Evolutionary conservation across 2,113 vertebrate species (phyloP).

Genomic region (Marcusenius ussheri): DNA sequence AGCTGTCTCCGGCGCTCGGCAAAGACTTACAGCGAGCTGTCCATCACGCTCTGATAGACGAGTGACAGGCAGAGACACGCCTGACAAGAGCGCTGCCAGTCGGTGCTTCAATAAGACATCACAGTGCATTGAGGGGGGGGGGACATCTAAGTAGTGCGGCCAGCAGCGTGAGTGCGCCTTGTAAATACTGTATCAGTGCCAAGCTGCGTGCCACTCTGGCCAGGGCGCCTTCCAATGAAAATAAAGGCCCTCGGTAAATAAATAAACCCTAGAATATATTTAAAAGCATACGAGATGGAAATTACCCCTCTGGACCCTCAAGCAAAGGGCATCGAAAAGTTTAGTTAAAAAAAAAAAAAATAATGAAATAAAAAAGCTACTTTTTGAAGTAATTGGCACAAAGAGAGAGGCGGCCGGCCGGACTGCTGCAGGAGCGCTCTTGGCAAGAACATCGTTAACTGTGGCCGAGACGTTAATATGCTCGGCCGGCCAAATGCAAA

Average conservation of each 20-base stretch:
- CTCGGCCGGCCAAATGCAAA: slow-evolving; percentile 75
- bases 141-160: slow-evolving; percentile 28
- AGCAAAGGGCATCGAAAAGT: slow-evolving; percentile 54
- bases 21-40: slow-evolving; percentile 15
- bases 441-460: slow-evolving; percentile 80
- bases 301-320: slow-evolving; percentile 57
- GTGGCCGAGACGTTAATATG: slow-evolving; percentile 76
- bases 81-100: slow-evolving; percentile 28
- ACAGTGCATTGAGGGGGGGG: slow-evolving; percentile 20
- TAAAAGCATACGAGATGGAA: slow-evolving; percentile 61
- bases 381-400: slow-evolving; percentile 75
- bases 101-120: slow-evolving; percentile 35
- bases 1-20: background rate
- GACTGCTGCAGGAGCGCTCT: slow-evolving; percentile 76
- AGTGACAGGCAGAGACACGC: slow-evolving; percentile 13
- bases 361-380: slow-evolving; percentile 37
- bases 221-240: background rate
- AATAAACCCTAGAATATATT: slow-evolving; percentile 39
- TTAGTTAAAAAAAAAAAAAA: slow-evolving; percentile 32
- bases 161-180: background rate
- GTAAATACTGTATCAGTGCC: slow-evolving; percentile 17
- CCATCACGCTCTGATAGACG: slow-evolving; percentile 24
- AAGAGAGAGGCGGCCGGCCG: slow-evolving; percentile 56
- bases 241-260: slow-evolving; percentile 41
- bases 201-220: slow-evolving; percentile 1